phyloP scores from a whole-genome alignment of 2,888 invertebrate genomes.

The Alentia gelatinosa region DNA sequence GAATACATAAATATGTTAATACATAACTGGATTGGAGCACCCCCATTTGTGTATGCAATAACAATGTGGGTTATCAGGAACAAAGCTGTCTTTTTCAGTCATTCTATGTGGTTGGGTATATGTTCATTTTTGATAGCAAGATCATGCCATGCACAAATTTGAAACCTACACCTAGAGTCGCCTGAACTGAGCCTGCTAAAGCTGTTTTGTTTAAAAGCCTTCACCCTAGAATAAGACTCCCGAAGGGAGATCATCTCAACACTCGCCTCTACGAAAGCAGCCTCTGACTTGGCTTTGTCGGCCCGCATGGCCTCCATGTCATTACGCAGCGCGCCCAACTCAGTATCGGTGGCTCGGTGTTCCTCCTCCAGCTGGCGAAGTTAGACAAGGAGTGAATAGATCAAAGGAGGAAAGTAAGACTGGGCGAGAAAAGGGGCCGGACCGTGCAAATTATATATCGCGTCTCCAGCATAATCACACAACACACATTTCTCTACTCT shows the following conservation, averaged over 20 bases:
- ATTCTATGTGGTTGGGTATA: too few species aligned
- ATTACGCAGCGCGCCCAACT: background rate
- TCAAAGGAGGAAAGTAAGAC: too few species aligned
- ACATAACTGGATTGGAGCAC: too few species aligned
- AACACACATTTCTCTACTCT: too few species aligned
- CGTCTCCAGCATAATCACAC: too few species aligned
- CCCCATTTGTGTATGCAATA: too few species aligned
- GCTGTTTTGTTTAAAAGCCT: background rate
- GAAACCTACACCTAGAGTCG: background rate
- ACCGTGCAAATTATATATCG: too few species aligned
- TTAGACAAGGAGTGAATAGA: too few species aligned
- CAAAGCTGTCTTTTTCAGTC: too few species aligned
- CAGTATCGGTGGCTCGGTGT: background rate
- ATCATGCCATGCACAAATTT: background rate
- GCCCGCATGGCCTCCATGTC: background rate
- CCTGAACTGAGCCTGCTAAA: background rate
- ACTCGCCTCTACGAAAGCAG: conserved; percentile 25
- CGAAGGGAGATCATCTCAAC: background rate
- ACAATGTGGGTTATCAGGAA: too few species aligned
- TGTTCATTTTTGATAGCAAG: background rate
- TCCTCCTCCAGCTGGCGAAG: conserved; percentile 19
- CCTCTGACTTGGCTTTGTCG: background rate
- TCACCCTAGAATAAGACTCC: background rate
- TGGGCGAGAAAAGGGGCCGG: too few species aligned
- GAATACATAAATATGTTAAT: too few species aligned